A percentile compares a stretch with the other conserved stretches of the same genome.
These are phyloP conservation scores for Marasmarcha lunaedactyla DNA, from an alignment of 2,888 invertebrate species.

Conservation along the genomic window DNA sequence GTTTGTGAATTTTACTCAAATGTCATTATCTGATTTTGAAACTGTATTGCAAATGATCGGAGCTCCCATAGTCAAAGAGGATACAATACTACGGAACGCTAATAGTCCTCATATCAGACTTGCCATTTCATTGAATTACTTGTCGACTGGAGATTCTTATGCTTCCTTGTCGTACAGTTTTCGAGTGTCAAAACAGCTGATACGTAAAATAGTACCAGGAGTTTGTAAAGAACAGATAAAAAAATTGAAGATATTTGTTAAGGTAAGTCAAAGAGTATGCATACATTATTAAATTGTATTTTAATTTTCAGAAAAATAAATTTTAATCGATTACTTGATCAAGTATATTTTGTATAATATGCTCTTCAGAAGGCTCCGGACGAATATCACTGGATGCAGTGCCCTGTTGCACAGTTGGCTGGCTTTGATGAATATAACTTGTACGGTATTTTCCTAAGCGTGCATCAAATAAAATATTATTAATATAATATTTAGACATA, in stretches of 20 bases:
- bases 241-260: constrained; percentile 14
- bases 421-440: constrained; percentile 11
- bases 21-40: constrained; percentile 15
- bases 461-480: constrained; percentile 16
- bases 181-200: constrained; percentile 19
- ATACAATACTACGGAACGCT: constrained; percentile 17
- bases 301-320: constrained; percentile 7
- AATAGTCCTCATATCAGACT: constrained; percentile 14
- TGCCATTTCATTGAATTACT: constrained; percentile 16
- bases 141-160: constrained; percentile 18
- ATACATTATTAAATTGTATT: constrained; percentile 10
- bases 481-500: constrained; percentile 17
- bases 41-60: constrained; percentile 14
- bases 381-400: constrained; percentile 12
- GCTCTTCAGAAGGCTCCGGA: constrained; percentile 9
- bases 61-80: constrained; percentile 17
- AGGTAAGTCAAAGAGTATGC: constrained; percentile 7
- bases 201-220: constrained; percentile 14
- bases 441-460: constrained; percentile 15
- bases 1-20: constrained; percentile 14
- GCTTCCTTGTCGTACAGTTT: constrained; percentile 17
- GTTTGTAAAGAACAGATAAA: constrained; percentile 18
- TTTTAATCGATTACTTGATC: constrained; percentile 10
- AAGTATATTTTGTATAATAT: constrained; percentile 14
- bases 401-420: constrained; percentile 9